Percentiles rank a stretch among this genome's conserved stretches.
Conservation (phyloP, 2,888 invertebrate genomes). For the Omphaloscelis lunosa region DNA sequence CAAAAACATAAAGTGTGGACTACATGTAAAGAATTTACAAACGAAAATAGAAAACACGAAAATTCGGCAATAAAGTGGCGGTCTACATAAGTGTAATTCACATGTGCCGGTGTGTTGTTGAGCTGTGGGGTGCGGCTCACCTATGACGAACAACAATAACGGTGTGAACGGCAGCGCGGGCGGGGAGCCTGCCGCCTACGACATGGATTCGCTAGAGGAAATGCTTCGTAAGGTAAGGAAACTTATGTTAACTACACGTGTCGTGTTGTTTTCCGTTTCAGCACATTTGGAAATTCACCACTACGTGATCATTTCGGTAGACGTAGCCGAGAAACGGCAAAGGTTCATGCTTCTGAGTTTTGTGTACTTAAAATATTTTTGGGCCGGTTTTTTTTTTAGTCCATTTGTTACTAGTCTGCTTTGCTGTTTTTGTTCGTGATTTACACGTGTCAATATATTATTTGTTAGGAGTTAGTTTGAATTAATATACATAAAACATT, state of each 20-base stretch:
- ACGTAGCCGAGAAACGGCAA: slow-evolving; percentile 21
- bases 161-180: slow-evolving; percentile 91
- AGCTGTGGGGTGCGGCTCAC: slow-evolving; percentile 83
- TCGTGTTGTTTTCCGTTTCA: slow-evolving; percentile 53
- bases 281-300: slow-evolving; percentile 48
- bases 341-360: slow-evolving; percentile 35
- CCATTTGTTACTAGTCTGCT: neutral
- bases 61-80: slow-evolving; percentile 65
- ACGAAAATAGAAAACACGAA: slow-evolving; percentile 43
- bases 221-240: slow-evolving; percentile 93
- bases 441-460: neutral
- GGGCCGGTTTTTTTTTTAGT: slow-evolving; percentile 12
- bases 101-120: slow-evolving; percentile 70
- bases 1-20: slow-evolving; percentile 50
- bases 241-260: slow-evolving; percentile 58
- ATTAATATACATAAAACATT: neutral
- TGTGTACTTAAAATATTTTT: slow-evolving; percentile 9
- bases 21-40: slow-evolving; percentile 50
- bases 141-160: slow-evolving; percentile 92
- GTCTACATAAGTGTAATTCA: slow-evolving; percentile 68
- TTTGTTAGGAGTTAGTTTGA: slow-evolving; percentile 1
- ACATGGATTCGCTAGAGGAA: slow-evolving; percentile 95
- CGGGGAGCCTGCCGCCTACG: slow-evolving; percentile 91
- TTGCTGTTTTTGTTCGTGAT: slow-evolving; percentile 14
- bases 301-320: slow-evolving; percentile 42